These are phyloP conservation scores for Halocynthia aurantium DNA, from an alignment of 23 tunicate genomes.

Conservation along the genomic window DNA sequence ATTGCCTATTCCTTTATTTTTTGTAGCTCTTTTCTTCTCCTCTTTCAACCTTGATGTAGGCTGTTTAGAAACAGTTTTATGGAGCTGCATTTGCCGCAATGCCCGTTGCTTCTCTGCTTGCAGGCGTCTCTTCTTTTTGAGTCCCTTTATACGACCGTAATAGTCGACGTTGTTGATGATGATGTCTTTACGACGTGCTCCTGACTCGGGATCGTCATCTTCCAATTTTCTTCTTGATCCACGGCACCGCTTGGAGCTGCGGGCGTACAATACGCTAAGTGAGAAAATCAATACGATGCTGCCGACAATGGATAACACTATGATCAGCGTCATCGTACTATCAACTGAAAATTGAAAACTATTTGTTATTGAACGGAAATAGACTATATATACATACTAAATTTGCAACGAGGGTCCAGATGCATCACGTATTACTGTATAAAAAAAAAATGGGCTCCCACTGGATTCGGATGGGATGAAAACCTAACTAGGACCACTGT, in stretches of 20 bases:
- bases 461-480: too few relatives aligned
- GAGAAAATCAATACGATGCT: constrained; percentile 35
- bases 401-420: too few relatives aligned
- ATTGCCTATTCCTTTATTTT: background rate
- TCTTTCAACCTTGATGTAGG: constrained; percentile 3
- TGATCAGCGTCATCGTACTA: constrained; percentile 52
- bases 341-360: constrained; percentile 32
- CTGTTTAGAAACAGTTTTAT: too few relatives aligned
- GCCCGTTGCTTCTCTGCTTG: constrained; percentile 13
- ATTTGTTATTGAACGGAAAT: too few relatives aligned
- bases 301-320: constrained; percentile 58
- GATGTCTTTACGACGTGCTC: background rate
- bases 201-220: constrained; percentile 33
- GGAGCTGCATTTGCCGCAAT: background rate
- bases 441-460: too few relatives aligned
- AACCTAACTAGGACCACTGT: too few relatives aligned
- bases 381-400: too few relatives aligned
- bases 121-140: constrained; percentile 10
- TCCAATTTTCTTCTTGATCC: constrained; percentile 42
- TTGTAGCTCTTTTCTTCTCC: background rate
- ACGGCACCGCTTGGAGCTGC: constrained; percentile 43
- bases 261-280: constrained; percentile 37
- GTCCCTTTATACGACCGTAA: constrained; percentile 10
- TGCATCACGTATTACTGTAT: too few relatives aligned
- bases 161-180: constrained; percentile 1